Percentiles rank a stretch among this genome's conserved stretches.
phyloP scores from a whole-genome alignment of 1,140 invertebrate genomes.

The Papilio glaucus region DNA sequence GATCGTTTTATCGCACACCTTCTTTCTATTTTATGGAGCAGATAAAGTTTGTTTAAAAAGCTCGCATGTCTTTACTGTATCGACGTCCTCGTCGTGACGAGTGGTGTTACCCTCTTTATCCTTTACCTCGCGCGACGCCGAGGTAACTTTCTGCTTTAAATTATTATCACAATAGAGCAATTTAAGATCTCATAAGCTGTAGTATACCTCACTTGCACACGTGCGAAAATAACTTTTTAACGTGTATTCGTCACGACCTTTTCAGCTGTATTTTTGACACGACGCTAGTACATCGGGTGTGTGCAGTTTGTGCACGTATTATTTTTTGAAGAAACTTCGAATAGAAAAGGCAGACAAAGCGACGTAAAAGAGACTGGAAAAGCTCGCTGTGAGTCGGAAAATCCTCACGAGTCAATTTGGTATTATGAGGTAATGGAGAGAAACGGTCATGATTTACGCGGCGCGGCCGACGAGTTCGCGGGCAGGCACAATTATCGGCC shows the following conservation, averaged over 20 bases:
- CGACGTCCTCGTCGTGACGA: slow-evolving; percentile 71
- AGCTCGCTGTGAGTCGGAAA: slow-evolving; percentile 52
- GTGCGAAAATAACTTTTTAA: slow-evolving; percentile 30
- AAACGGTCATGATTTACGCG: slow-evolving; percentile 81
- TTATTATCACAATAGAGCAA: slow-evolving; percentile 29
- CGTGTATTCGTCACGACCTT: slow-evolving; percentile 26
- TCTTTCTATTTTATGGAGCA: slow-evolving; percentile 77
- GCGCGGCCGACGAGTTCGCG: slow-evolving; percentile 58
- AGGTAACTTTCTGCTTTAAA: slow-evolving; percentile 23
- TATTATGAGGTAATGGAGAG: slow-evolving; percentile 82
- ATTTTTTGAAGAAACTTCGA: slow-evolving; percentile 35
- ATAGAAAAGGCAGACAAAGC: slow-evolving; percentile 48
- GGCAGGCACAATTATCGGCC: slow-evolving; percentile 78
- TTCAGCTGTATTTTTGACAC: slow-evolving; percentile 33
- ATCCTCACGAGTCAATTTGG: slow-evolving; percentile 79
- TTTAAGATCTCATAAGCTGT: slow-evolving; percentile 4
- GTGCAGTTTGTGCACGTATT: slow-evolving; percentile 32
- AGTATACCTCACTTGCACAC: slow-evolving; percentile 1
- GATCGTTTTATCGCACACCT: slow-evolving; percentile 79
- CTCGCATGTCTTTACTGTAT: slow-evolving; percentile 77
- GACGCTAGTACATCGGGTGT: slow-evolving; percentile 9
- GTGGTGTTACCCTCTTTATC: slow-evolving; percentile 67
- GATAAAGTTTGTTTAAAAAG: slow-evolving; percentile 79
- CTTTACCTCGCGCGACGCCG: slow-evolving; percentile 46
- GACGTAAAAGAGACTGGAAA: slow-evolving; percentile 46